A percentile compares a stretch with the other conserved stretches of the same genome.
These are phyloP conservation scores for Salvator merianae DNA, from an alignment of 2,113 vertebrate species.

Conservation along the genomic window DNA sequence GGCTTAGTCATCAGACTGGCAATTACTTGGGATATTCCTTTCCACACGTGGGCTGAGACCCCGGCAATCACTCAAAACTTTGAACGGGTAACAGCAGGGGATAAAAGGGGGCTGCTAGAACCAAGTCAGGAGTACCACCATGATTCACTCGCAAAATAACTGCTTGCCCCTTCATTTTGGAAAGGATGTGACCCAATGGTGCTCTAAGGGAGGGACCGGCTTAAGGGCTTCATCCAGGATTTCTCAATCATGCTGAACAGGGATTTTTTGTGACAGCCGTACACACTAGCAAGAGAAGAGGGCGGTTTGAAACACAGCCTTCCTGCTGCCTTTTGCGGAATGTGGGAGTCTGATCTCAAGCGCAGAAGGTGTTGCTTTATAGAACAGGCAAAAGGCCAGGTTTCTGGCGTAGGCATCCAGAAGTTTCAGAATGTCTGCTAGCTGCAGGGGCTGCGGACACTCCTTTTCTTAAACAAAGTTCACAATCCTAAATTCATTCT, in stretches of 20 bases:
- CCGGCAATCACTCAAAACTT: conserved; percentile 31
- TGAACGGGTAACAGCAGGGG: background rate
- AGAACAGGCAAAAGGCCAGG: background rate
- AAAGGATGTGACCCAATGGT: background rate
- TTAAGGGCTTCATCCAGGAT: background rate
- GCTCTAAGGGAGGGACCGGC: too few species aligned
- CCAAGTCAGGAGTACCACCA: accelerated
- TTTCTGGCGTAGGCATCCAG: background rate
- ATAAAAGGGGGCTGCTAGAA: conserved; percentile 15
- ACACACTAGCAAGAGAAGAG: too few species aligned
- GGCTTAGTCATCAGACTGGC: conserved; percentile 29
- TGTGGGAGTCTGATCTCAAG: background rate
- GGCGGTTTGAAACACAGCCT: background rate
- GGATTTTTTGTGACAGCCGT: background rate
- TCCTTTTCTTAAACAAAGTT: background rate
- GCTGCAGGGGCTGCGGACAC: too few species aligned
- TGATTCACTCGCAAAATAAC: background rate
- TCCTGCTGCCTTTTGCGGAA: background rate
- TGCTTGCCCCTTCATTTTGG: background rate
- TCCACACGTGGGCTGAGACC: conserved; percentile 46
- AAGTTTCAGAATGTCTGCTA: background rate
- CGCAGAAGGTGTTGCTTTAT: background rate
- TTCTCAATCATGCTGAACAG: background rate
- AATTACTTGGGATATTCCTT: conserved; percentile 43
- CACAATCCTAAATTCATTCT: too few species aligned